Evolutionary conservation across 2,113 vertebrate genomes (phyloP), one percentile per base, ranked within the genome.

Genomic region (Orthonyx spaldingii): DNA sequence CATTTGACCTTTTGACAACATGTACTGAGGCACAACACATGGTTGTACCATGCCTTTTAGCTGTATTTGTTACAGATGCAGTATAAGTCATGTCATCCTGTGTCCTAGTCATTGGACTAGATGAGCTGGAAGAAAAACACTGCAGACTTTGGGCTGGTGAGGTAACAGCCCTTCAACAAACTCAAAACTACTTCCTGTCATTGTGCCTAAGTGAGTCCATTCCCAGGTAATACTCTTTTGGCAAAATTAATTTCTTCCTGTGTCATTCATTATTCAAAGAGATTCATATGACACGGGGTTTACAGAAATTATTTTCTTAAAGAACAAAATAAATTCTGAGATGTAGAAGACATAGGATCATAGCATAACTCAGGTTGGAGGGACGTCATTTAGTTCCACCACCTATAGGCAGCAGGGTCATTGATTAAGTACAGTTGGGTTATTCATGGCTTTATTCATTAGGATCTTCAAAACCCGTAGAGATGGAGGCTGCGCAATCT

Each of bases 61-160:
- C 23, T 77, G 10, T 14, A 26, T 46, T 41, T 84, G 21, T 21
- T 76, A 13, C 16, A 41, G n/a, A 32, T 21, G 21, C 9, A 16
- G 16, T 39, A 1, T 16, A 77, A 1, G 1, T 32, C 1, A 1
- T 57, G 13, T 24, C 37, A 52, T 83, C 24, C 24, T 75, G n/a
- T 57, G 61, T 7, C 16, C 21, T 3, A 59, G 13, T 19, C 32
- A 39, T 16, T 65, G 55, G 68, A 46, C 20, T 52, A 52, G 39
- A 72, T 26, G 23, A 87, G 6, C 33, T 92, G 27, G 39, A 87
- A 57, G 16, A 52, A 52, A 24, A 89, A 8, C 16, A 32, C 23
- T 64, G 16, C 11, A 80, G 41, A 22, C 11, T 77, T 77, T 41
- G 20, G 11, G 22, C 10, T 72, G 28, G 16, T 24, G 56, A 81